Base-by-base conservation (phyloP, 2,888 invertebrate genomes). In the Scaptomyza polygonia region DNA sequence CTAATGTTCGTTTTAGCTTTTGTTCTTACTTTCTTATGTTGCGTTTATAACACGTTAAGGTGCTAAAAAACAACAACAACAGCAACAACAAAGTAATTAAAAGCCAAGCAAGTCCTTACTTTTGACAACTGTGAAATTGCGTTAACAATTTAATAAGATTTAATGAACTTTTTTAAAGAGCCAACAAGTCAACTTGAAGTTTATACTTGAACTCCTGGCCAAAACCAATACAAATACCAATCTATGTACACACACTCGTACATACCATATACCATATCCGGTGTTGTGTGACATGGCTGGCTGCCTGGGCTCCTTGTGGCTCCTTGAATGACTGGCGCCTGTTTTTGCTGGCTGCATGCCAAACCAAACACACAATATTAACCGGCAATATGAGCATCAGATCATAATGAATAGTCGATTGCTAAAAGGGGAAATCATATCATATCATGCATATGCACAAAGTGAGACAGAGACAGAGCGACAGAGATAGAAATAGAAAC, bases 41-140 rank as follows among this genome's bases (percentile, higher is more conserved):
- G 71, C 67, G 59, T 65, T 78, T 76, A n/a, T 72, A 49, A 71
- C 86, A 78, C 84, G 84, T 82, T 78, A 68, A 76, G 81, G 76
- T 82, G 86, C 54, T 73, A 71, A 6, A 9, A 34, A 5, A 12
- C n/a, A n/a, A n/a, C n/a, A n/a, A n/a, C n/a, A n/a, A n/a, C n/a
- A n/a, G n/a, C n/a, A 12, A n/a, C 1, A 9, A 16, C 85, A 81
- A 79, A 49, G 85, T 75, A 81, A 81, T 81, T 81, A 86, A 84
- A 81, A 56, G 70, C 45, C 21, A 45, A 47, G 8, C 42, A 36
- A 36, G 36, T 3, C 30, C 39, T 29, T 32, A 12, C n/a, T 12
- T 11, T 6, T 3, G 14, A 49, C 8, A 9, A 21, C 30, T 53
- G 12, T 27, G 25, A 44, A 44, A 21, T 30, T 3, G 11, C 14